Percentiles rank a stretch among this genome's conserved stretches.
phyloP scores from a whole-genome alignment of 2,797 vertebrate species.

The Chrosomus eos region DNA sequence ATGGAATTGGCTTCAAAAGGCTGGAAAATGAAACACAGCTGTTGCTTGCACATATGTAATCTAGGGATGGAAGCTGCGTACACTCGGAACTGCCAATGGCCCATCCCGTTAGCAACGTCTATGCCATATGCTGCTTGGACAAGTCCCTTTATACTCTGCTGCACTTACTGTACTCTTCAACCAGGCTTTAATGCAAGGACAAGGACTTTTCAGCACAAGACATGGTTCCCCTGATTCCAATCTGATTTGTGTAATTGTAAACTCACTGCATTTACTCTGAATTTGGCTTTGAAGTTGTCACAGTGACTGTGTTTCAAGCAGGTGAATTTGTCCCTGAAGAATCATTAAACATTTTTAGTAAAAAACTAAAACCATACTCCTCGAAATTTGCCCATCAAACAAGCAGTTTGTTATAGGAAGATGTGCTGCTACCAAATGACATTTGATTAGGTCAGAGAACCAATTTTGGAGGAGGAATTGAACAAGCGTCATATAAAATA shows the following conservation, averaged over 20 bases:
- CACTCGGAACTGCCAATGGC: slow-evolving; percentile 13
- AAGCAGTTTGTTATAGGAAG: slow-evolving; percentile 23
- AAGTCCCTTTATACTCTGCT: slow-evolving; percentile 4
- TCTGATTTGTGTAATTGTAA: not conserved
- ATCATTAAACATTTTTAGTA: not conserved
- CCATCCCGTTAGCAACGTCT: not conserved
- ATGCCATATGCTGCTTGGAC: slow-evolving; percentile 23
- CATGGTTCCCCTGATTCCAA: not conserved
- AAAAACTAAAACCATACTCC: not conserved
- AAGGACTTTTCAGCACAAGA: not conserved
- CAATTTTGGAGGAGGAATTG: not conserved
- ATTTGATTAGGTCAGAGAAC: slow-evolving; percentile 4
- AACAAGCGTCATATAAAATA: not conserved
- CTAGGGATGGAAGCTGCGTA: not conserved
- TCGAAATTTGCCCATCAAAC: not conserved
- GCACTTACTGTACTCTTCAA: not conserved
- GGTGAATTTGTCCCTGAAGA: not conserved
- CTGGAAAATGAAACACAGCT: slow-evolving; percentile 26
- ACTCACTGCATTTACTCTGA: not conserved
- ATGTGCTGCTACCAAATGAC: not conserved
- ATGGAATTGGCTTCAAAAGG: slow-evolving; percentile 2
- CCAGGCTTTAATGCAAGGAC: not conserved
- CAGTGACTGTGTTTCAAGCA: not conserved
- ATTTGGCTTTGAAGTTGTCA: slow-evolving; percentile 14
- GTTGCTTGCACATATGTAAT: slow-evolving; percentile 17